These are phyloP conservation scores for Toxonevra muliebris DNA, from an alignment of 2,888 invertebrate genomes.

Conservation along the genomic window DNA sequence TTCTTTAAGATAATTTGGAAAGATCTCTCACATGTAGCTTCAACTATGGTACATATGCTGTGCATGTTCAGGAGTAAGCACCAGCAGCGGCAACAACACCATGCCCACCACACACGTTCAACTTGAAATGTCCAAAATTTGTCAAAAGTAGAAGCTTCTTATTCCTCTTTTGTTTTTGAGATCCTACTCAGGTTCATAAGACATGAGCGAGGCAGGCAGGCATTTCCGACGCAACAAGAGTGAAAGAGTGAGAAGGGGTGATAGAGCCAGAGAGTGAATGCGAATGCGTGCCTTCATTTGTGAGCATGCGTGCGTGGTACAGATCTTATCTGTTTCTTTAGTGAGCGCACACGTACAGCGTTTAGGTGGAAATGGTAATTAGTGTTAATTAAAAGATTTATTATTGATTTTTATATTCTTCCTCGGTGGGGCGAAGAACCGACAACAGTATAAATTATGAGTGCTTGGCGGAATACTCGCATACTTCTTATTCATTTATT, in stretches of 20 bases:
- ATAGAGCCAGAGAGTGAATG: too few species aligned
- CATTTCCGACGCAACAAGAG: too few species aligned
- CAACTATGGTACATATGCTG: too few species aligned
- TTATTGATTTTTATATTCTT: slow-evolving; percentile 34
- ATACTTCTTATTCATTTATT: not conserved
- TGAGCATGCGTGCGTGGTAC: slow-evolving; percentile 34
- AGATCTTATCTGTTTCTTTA: slow-evolving; percentile 52
- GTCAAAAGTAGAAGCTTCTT: too few species aligned
- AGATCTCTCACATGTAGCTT: not conserved
- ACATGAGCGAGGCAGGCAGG: too few species aligned
- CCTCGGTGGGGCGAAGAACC: not conserved
- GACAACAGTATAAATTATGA: slow-evolving; percentile 12
- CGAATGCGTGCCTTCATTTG: too few species aligned
- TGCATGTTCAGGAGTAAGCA: too few species aligned
- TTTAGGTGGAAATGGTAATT: slow-evolving; percentile 51
- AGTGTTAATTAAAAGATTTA: slow-evolving; percentile 56
- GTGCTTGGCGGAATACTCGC: not conserved
- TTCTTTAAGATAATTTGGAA: slow-evolving; percentile 9
- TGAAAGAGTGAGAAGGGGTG: too few species aligned
- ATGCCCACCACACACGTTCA: not conserved
- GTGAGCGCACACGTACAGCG: slow-evolving; percentile 51
- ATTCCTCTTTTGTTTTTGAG: too few species aligned
- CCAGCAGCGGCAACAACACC: not conserved
- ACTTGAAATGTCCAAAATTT: not conserved
- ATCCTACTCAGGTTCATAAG: too few species aligned